Evolutionary conservation across 2,113 vertebrate genomes (phyloP), one percentile per base, ranked within the genome.

Genomic region (Sitta europaea): DNA sequence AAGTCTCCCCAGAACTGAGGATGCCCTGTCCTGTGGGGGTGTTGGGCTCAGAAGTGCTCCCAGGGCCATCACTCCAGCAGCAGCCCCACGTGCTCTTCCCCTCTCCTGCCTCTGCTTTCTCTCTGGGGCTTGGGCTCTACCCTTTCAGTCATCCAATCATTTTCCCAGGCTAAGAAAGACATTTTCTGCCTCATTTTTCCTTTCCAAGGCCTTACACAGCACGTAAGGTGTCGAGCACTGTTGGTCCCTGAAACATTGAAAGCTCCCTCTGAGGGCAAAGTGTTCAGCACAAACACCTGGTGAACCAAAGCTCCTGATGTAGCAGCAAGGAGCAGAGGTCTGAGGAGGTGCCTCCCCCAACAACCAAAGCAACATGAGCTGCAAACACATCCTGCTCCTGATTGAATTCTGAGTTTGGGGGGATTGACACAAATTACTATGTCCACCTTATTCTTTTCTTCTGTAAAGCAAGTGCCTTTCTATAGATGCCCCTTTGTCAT

Each of bases 1-100:
- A 70, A 21, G 14, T 1, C 33, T 5, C 62, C 61, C 71, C 79
- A 8, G 33, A 43, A 3, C 33, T 1, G 2, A 47, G 91, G 71
- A 5, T 14, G 92, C 47, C 0, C 0, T 2, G 22, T 27, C 55
- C 67, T 10, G 0, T 1, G 3, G 36, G 66, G 73, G 16, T 59
- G 27, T 42, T 78, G 35, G 58, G 58, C 62, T 65, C 2, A 1
- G 36, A 22, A 0, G 7, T 1, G 42, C 19, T 86, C 82, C 79
- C 78, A 27, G 75, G 58, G 13, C 74, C 59, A 10, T 3, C 42
- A 10, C 74, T 54, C 31, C 2, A 25, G 4, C 45, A 2, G 11
- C 68, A 36, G 43, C 36, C 29, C 38, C 9, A 0, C 0, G 0
- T 5, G 86, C 66, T 70, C 25, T 3, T 28, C 1, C 28, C 16